phyloP scores from a whole-genome alignment of 2,113 vertebrate species.

The Carassius gibelio region DNA sequence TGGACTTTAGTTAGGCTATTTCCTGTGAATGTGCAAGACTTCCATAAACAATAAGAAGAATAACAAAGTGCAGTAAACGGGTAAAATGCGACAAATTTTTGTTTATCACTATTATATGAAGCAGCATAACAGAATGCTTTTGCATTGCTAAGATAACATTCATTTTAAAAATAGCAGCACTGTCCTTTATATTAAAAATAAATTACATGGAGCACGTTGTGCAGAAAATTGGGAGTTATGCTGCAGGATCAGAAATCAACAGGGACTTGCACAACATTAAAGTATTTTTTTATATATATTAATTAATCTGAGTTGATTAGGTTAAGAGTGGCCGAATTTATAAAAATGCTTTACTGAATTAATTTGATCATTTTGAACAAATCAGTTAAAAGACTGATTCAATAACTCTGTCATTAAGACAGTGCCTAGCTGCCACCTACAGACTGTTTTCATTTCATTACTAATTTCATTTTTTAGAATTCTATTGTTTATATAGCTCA shows the following conservation, averaged over 20 bases:
- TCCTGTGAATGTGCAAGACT: not conserved
- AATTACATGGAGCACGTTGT: too few species aligned
- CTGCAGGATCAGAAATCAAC: too few species aligned
- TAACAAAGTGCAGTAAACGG: not conserved
- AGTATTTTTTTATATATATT: not conserved
- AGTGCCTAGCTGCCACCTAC: not conserved
- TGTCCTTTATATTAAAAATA: not conserved
- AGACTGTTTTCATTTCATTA: not conserved
- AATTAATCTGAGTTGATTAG: not conserved
- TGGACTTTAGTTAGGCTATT: not conserved
- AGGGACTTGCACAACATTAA: too few species aligned
- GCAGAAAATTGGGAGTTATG: too few species aligned
- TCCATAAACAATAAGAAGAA: not conserved
- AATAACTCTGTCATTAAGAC: not conserved
- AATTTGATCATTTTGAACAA: not conserved
- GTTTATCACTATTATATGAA: not conserved
- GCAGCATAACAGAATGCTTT: not conserved
- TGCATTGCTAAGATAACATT: not conserved
- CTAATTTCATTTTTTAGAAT: not conserved
- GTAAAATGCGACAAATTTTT: not conserved
- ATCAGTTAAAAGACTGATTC: not conserved
- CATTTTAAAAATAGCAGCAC: too few species aligned
- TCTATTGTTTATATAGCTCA: not conserved
- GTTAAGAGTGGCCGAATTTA: not conserved
- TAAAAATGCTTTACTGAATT: not conserved